Percentiles rank a stretch among this genome's conserved stretches.
phyloP scores from a whole-genome alignment of 2,797 vertebrate species.

The Coendou prehensilis region DNA sequence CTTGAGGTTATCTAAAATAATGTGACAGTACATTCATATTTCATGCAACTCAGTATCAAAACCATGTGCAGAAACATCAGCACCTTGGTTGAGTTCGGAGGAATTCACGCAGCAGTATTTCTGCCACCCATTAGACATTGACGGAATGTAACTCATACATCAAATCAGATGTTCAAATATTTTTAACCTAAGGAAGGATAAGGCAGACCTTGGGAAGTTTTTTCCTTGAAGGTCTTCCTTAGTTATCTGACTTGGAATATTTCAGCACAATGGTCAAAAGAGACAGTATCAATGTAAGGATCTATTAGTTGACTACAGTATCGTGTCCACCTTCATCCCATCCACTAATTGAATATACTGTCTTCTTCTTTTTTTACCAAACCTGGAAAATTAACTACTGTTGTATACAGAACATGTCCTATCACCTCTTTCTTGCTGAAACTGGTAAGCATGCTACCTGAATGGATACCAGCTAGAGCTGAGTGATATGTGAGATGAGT shows the following conservation, averaged over 20 bases:
- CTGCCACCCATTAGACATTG: conserved; percentile 27
- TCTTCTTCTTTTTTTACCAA: background rate
- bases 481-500: background rate
- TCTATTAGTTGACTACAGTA: background rate
- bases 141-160: background rate
- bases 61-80: background rate
- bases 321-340: background rate
- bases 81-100: background rate
- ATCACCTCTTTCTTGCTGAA: background rate
- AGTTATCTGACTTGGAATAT: background rate
- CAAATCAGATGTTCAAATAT: conserved; percentile 35
- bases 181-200: conserved; percentile 35
- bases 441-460: background rate
- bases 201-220: background rate
- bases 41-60: conserved; percentile 15
- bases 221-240: conserved; percentile 18
- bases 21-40: conserved; percentile 27
- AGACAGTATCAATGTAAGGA: background rate
- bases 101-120: conserved; percentile 33
- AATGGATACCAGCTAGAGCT: background rate
- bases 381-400: conserved; percentile 11
- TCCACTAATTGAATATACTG: background rate
- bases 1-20: conserved; percentile 59
- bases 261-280: conserved; percentile 47
- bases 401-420: background rate